Evolutionary conservation across 2,888 invertebrate species (phyloP), one percentile per base, ranked within the genome.

Genomic region (Odontomyia ornata): DNA sequence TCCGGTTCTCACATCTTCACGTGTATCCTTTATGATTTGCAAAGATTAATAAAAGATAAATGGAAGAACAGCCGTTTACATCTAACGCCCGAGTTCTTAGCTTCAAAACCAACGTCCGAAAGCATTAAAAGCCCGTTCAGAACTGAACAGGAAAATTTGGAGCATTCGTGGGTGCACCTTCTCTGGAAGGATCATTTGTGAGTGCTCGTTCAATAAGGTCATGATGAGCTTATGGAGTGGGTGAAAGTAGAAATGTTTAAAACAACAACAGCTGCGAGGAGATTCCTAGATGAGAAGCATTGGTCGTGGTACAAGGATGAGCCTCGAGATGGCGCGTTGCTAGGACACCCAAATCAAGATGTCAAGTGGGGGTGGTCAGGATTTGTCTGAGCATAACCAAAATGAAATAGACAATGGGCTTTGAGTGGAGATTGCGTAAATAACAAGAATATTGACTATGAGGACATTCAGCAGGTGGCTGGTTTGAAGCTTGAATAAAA

Each of bases 381-480:
- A 23, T 69, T 25, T n/a, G 13, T 9, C 46, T 69, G 47, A 43
- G 30, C n/a, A 27, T 47, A 65, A 36, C 15, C 15, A 30, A 65
- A 65, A 9, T 36, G 9, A 69, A 13, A 46, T 18, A 46, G 30
- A 69, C 15, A 23, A 69, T 30, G 47, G 23, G 46, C 30, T 18
- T 13, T 18, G 28, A 36, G 36, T 65, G 7, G 65, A 36, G 43
- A n/a, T 2, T 69, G 69, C 47, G 46, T 23, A 4, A 9, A 47
- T 5, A 3, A 11, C 21, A 25, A 1, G 46, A 3, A n/a, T 47
- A 23, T 52, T 52, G 15, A 13, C 43, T 64, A 13, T 3, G 11
- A 46, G n/a, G 23, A 46, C 47, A 47, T 69, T 46, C 69, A 69
- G 69, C 69, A 69, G 69, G 69, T 69, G 69, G 69, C 69, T 47